These are phyloP conservation scores for Irena cyanogastra DNA, from an alignment of 2,113 vertebrate species.

Conservation along the genomic window DNA sequence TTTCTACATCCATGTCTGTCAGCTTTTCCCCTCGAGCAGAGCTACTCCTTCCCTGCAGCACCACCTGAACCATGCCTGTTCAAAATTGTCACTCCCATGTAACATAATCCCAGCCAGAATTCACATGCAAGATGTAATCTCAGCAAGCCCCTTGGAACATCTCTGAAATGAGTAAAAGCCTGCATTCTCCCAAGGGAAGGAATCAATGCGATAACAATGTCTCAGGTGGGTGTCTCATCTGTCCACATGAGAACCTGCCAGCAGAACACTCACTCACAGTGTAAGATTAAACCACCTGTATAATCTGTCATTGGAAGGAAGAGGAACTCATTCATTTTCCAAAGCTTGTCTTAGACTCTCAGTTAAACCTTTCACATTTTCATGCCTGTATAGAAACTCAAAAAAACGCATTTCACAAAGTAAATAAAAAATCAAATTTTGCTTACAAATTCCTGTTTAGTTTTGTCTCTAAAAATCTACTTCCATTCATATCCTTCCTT, in stretches of 20 bases:
- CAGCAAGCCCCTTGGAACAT: slow-evolving; percentile 68
- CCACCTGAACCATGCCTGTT: slow-evolving; percentile 45
- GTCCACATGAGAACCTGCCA: slow-evolving; percentile 65
- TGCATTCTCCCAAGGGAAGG: slow-evolving; percentile 69
- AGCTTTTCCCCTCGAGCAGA: slow-evolving; percentile 25
- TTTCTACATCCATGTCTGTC: neutral
- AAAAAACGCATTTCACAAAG: neutral
- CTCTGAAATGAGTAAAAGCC: slow-evolving; percentile 67
- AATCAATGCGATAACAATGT: slow-evolving; percentile 69
- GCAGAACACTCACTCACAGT: slow-evolving; percentile 51
- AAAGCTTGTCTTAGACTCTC: slow-evolving; percentile 27
- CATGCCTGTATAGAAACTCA: neutral
- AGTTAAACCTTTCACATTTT: slow-evolving; percentile 12
- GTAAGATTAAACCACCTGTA: slow-evolving; percentile 70
- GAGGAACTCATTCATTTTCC: neutral
- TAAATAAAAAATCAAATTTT: neutral
- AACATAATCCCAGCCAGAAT: slow-evolving; percentile 66
- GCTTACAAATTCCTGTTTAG: neutral
- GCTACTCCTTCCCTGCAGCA: slow-evolving; percentile 14
- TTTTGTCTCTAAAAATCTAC: neutral
- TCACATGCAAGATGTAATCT: slow-evolving; percentile 73
- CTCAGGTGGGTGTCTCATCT: slow-evolving; percentile 64
- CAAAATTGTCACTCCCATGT: slow-evolving; percentile 58
- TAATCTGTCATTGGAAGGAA: slow-evolving; percentile 59
- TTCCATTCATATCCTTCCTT: neutral